Evolutionary conservation across 92 coral and sea anemone genomes (phyloP).

Genomic region (Ricordea florida): DNA sequence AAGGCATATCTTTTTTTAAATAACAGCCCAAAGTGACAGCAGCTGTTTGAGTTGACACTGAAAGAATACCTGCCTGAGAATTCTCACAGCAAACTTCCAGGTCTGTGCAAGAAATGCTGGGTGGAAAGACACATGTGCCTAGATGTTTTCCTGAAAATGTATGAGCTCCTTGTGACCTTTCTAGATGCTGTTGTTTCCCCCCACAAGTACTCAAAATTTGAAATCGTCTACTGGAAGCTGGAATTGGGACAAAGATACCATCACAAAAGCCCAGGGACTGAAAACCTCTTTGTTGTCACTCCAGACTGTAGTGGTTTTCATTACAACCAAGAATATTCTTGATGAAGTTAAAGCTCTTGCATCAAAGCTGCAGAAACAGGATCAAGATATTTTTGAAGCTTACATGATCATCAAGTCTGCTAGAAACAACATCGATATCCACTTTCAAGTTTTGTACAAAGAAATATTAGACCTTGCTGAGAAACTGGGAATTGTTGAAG

Average conservation of each 20-base stretch:
- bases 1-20: conserved; percentile 36
- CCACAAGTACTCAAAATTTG: conserved; percentile 35
- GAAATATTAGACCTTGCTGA: conserved; percentile 37
- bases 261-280: conserved; percentile 43
- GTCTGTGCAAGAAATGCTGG: conserved; percentile 60
- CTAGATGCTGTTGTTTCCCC: conserved; percentile 51
- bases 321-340: conserved; percentile 40
- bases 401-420: conserved; percentile 41
- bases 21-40: conserved; percentile 35
- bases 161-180: conserved; percentile 48
- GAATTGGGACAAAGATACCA: conserved; percentile 59
- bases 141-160: conserved; percentile 42
- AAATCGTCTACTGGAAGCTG: conserved; percentile 48
- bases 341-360: conserved; percentile 54
- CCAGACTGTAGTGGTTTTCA: conserved; percentile 38
- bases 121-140: conserved; percentile 56
- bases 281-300: conserved; percentile 42
- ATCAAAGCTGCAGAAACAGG: conserved; percentile 59
- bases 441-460: conserved; percentile 18
- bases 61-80: conserved; percentile 50
- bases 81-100: conserved; percentile 60
- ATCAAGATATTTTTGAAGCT: conserved; percentile 53
- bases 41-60: conserved; percentile 52
- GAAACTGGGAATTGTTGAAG: conserved; percentile 39
- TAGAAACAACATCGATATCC: conserved; percentile 22